Percentiles rank a stretch among this genome's conserved stretches.
Conservation (phyloP, 2,797 vertebrate species). For the Pseudochirops cupreus region DNA sequence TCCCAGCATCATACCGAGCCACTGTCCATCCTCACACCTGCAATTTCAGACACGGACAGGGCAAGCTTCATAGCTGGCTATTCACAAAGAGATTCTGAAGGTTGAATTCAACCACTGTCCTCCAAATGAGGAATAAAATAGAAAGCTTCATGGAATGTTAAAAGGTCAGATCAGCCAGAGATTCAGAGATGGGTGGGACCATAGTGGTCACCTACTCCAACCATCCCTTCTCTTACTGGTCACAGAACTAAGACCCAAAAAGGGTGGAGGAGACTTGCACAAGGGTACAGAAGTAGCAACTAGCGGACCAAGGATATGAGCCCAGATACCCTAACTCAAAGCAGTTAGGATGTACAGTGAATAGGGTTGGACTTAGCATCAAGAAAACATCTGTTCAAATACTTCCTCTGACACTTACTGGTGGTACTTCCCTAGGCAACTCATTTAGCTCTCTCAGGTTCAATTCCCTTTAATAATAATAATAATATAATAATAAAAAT, state of each 20-base stretch:
- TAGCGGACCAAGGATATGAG: not conserved
- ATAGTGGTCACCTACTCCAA: not conserved
- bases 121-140: accelerated
- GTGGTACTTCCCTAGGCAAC: not conserved
- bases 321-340: not conserved
- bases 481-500: not conserved
- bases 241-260: not conserved
- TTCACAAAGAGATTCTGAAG: not conserved
- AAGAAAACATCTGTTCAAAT: not conserved
- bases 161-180: not conserved
- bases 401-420: not conserved
- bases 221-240: not conserved
- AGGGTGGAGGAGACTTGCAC: not conserved
- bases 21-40: accelerated
- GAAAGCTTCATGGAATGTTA: accelerated
- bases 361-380: not conserved
- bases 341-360: not conserved
- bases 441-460: not conserved
- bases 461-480: not conserved
- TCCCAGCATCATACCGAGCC: not conserved
- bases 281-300: not conserved
- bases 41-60: accelerated
- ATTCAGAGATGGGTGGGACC: not conserved
- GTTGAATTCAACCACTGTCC: not conserved
- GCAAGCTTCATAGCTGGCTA: accelerated